These are phyloP conservation scores for Cryptocephalus moraei DNA, from an alignment of 2,888 invertebrate species.

Conservation along the genomic window DNA sequence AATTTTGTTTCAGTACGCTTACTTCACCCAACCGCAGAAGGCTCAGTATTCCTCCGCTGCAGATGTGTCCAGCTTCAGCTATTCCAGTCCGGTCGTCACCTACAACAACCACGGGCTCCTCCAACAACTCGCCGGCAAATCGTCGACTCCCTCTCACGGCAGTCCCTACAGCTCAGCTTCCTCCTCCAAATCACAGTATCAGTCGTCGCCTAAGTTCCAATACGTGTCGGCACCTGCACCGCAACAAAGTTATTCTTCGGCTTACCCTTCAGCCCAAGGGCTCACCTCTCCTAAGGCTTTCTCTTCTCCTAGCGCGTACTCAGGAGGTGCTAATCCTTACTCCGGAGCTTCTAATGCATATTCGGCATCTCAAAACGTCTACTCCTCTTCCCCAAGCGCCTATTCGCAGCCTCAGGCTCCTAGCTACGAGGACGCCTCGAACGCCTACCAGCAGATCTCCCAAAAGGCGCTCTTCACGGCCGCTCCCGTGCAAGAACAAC, in stretches of 20 bases:
- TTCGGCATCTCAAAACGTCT: conserved; percentile 3
- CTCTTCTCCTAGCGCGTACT: background rate
- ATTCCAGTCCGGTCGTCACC: conserved; percentile 32
- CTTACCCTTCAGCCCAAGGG: background rate
- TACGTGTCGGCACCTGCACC: conserved; percentile 2
- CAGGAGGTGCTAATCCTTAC: background rate
- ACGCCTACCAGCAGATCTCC: conserved; percentile 11
- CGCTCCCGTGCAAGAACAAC: conserved; percentile 6
- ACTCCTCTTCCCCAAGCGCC: conserved; percentile 1
- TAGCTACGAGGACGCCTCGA: conserved; percentile 8
- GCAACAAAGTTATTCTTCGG: conserved; percentile 2
- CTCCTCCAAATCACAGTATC: conserved; percentile 6
- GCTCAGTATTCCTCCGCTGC: conserved; percentile 32
- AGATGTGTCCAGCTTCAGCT: conserved; percentile 35
- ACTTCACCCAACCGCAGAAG: conserved; percentile 12
- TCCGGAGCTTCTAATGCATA: conserved; percentile 3
- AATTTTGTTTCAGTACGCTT: conserved; percentile 14
- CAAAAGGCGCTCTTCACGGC: conserved; percentile 10
- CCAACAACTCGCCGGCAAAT: conserved; percentile 26
- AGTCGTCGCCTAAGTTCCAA: conserved; percentile 5
- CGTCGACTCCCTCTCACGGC: conserved; percentile 12
- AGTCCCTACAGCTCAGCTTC: conserved; percentile 10
- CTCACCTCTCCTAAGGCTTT: background rate
- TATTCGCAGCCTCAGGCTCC: conserved; percentile 4
- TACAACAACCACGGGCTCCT: conserved; percentile 33